Evolutionary conservation across 2,797 vertebrate species (phyloP).

Genomic region (Melanotaenia trifasciata): DNA sequence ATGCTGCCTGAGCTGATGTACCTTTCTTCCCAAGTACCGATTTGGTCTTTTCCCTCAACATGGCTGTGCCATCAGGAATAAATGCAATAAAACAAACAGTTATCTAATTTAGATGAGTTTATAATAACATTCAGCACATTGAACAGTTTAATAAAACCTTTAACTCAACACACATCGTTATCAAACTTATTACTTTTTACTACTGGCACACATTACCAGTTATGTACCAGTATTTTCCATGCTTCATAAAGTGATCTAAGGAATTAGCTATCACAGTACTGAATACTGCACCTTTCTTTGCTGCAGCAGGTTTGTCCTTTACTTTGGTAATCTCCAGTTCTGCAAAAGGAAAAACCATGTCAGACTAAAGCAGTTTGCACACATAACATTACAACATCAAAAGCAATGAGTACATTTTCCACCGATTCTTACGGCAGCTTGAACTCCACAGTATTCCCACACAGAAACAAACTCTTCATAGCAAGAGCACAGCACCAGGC

Average conservation of each 20-base stretch:
- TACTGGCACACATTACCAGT: not conserved
- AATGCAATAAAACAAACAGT: conserved; percentile 25
- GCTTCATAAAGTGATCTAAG: not conserved
- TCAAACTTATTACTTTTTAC: not conserved
- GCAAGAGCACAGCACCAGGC: not conserved
- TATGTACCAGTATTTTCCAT: not conserved
- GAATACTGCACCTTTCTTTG: conserved; percentile 58
- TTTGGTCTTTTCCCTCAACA: conserved; percentile 48
- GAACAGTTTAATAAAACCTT: not conserved
- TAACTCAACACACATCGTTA: not conserved
- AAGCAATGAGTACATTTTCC: conserved; percentile 1
- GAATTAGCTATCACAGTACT: not conserved
- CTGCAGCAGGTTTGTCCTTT: conserved; percentile 49
- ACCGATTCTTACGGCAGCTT: conserved; percentile 1
- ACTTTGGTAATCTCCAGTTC: conserved; percentile 50
- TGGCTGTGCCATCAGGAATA: conserved; percentile 35
- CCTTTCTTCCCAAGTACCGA: conserved; percentile 49
- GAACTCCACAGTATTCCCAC: not conserved
- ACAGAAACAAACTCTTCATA: not conserved
- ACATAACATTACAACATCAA: not conserved
- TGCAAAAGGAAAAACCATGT: conserved; percentile 23
- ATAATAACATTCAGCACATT: not conserved
- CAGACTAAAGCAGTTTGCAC: not conserved
- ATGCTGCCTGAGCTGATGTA: conserved; percentile 41
- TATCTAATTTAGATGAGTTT: not conserved